A percentile compares a stretch with the other conserved stretches of the same genome.
Evolutionary conservation across 1,140 invertebrate genomes (phyloP).

Genomic region (Reticulitermes speratus): DNA sequence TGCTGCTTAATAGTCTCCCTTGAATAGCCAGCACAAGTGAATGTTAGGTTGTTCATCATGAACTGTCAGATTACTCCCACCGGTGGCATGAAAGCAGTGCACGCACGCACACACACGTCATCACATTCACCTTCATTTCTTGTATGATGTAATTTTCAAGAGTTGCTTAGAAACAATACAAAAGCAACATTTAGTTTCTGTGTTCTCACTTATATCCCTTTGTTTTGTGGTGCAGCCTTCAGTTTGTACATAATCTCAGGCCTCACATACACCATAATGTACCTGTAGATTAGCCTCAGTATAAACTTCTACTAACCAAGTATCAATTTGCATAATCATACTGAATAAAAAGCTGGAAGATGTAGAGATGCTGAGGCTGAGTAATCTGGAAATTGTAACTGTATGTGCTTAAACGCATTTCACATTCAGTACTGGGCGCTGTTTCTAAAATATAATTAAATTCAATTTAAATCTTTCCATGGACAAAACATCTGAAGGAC

Average conservation of each 20-base stretch:
- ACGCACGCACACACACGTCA: background rate
- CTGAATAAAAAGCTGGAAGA: no score
- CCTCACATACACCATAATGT: background rate
- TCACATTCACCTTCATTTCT: background rate
- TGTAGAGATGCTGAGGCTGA: no score
- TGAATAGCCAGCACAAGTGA: background rate
- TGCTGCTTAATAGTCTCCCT: background rate
- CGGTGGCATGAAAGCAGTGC: background rate
- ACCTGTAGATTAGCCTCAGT: no score
- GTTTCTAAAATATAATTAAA: no score
- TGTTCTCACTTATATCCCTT: constrained; percentile 18
- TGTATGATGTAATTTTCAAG: background rate
- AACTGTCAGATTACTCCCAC: background rate
- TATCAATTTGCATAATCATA: no score
- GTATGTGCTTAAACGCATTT: no score
- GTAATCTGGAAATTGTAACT: no score
- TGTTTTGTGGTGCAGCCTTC: background rate
- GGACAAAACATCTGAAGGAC: no score
- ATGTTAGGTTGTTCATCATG: background rate
- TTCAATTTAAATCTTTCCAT: no score
- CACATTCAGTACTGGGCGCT: no score
- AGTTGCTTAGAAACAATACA: background rate
- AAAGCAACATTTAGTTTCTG: background rate
- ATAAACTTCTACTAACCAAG: no score
- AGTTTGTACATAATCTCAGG: background rate